Evolutionary conservation across 2,797 vertebrate genomes (phyloP).

Genomic region (Furcifer pardalis): DNA sequence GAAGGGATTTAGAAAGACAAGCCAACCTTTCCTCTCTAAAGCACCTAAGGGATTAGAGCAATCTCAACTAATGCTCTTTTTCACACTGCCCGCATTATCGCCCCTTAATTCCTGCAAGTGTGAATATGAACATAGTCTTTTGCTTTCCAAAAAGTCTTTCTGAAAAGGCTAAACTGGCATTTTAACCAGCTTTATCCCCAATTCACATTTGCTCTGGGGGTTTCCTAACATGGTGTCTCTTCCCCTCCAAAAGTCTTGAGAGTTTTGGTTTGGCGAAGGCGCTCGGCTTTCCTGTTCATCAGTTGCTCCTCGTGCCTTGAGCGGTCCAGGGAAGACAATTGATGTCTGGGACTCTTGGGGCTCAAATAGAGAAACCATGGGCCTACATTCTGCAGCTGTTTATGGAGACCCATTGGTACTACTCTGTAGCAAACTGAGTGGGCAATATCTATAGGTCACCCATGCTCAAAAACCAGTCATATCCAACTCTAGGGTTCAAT

Average conservation of each 20-base stretch:
- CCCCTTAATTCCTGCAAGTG: neutral
- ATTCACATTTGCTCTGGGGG: neutral
- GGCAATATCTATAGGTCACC: too few relatives aligned
- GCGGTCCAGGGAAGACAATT: too few relatives aligned
- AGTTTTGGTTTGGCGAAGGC: neutral
- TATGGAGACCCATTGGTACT: neutral
- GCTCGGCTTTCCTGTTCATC: too few relatives aligned
- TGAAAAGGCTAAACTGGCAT: neutral
- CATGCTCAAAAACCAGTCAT: too few relatives aligned
- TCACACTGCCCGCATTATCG: neutral
- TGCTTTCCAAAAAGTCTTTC: neutral
- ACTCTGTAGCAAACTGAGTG: neutral
- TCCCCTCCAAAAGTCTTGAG: neutral
- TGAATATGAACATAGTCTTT: neutral
- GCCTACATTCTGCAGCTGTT: neutral
- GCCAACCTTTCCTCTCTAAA: neutral
- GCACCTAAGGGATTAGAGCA: constrained; percentile 2
- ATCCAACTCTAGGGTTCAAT: too few relatives aligned
- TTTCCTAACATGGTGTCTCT: neutral
- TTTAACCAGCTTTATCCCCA: neutral
- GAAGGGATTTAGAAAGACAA: neutral
- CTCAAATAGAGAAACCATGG: neutral
- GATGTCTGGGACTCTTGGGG: neutral
- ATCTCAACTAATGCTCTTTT: constrained; percentile 11
- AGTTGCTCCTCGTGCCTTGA: too few relatives aligned